Evolutionary conservation across 2,888 invertebrate genomes (phyloP).

Genomic region (Leptopterna dolabrata): DNA sequence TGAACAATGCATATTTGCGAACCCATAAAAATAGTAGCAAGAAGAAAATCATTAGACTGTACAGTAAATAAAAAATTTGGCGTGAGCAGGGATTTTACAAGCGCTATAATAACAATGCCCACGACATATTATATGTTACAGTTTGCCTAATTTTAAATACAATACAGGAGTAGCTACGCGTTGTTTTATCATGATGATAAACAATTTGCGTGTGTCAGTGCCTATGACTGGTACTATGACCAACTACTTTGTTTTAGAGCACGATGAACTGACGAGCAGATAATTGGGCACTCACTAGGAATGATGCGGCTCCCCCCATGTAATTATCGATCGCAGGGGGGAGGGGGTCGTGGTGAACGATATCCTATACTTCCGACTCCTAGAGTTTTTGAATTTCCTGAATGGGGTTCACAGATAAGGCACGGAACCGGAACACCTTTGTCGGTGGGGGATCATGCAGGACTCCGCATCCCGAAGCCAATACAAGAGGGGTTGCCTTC

Average conservation of each 20-base stretch:
- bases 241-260: too few relatives aligned
- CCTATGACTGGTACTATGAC: too few relatives aligned
- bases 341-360: background rate
- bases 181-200: background rate
- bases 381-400: background rate
- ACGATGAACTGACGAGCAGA: too few relatives aligned
- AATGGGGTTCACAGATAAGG: background rate
- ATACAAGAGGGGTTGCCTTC: background rate
- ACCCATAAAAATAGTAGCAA: too few relatives aligned
- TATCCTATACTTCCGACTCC: background rate
- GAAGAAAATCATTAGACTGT: too few relatives aligned
- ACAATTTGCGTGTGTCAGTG: background rate
- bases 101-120: too few relatives aligned
- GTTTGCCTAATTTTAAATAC: too few relatives aligned
- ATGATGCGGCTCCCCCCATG: background rate
- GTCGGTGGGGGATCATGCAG: background rate
- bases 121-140: too few relatives aligned
- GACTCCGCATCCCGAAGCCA: background rate
- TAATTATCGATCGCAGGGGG: background rate
- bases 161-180: background rate
- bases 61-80: too few relatives aligned
- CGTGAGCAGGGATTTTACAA: too few relatives aligned
- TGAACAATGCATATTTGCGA: too few relatives aligned
- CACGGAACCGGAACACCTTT: conserved; percentile 14
- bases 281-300: too few relatives aligned